Evolutionary conservation across 2,888 invertebrate species (phyloP), one percentile per base, ranked within the genome.

Genomic region (Rotaria macrura): DNA sequence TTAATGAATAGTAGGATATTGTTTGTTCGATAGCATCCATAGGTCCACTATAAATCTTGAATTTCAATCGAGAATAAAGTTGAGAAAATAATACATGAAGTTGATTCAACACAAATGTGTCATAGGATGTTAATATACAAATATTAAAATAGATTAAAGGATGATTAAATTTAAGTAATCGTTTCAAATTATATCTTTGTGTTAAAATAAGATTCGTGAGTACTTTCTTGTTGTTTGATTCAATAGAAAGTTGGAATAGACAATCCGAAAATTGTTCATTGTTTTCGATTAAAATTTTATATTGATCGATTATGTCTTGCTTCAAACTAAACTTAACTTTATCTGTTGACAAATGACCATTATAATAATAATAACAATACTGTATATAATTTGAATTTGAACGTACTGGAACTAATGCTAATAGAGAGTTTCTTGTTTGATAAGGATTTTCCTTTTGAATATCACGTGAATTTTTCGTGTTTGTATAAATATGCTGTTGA

Each of bases 51-150:
- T 10, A 10, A 3, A 79, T 43, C 43, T 79, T 79, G 6, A 20
- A 79, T 79, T 79, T 79, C n/a, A 79, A 79, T 79, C n/a, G 25
- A n/a, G 38, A 43, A 79, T 79, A 79, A 25, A 79, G 10, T 43
- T 79, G 43, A 79, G 6, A 79, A 4, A 43, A 43, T 25, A 79
- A 43, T 25, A 9, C 25, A 20, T 40, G 7, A 4, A 79, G n/a
- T n/a, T 43, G n/a, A 79, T 43, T 79, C 12, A n/a, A 43, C 12
- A 79, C 6, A 79, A 43, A 34, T 10, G 25, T 38, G 43, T 79
- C 40, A 43, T 43, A 43, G 6, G n/a, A 7, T 79, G 43, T 65
- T 20, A 65, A 20, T 65, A 65, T 34, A 34, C 65, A 65, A 20
- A 65, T 65, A 34, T 65, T 34, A 65, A 34, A 65, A 65, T 34